phyloP scores from a whole-genome alignment of 1,140 invertebrate species.

The Andrena cerasifolii region DNA sequence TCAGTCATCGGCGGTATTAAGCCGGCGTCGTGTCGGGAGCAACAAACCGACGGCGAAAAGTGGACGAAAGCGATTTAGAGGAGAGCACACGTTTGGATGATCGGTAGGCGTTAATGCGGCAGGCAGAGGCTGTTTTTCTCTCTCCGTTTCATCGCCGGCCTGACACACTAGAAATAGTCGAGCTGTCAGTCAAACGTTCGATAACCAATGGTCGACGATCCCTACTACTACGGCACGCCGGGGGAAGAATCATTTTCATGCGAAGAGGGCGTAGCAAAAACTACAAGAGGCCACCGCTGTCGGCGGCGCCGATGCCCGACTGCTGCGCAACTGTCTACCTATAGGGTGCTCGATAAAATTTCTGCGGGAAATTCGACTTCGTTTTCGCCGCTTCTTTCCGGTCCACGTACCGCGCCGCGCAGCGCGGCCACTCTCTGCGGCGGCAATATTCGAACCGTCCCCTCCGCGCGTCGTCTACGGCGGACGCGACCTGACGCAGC shows the following conservation, averaged over 20 bases:
- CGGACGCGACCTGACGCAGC: too few relatives aligned
- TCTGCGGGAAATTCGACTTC: conserved; percentile 52
- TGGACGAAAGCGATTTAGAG: conserved; percentile 26
- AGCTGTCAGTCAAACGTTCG: conserved; percentile 70
- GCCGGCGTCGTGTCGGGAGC: conserved; percentile 43
- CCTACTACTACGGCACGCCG: conserved; percentile 49
- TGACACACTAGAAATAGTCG: conserved; percentile 36
- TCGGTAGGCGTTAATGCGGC: conserved; percentile 36
- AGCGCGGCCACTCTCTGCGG: too few relatives aligned
- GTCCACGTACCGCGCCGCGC: not conserved
- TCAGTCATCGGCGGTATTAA: conserved; percentile 55
- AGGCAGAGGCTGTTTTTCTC: conserved; percentile 35
- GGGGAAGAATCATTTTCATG: conserved; percentile 64
- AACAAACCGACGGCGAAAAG: conserved; percentile 30
- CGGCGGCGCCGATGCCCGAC: conserved; percentile 44
- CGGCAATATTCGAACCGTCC: not conserved
- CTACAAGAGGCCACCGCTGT: conserved; percentile 56
- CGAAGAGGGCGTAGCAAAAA: conserved; percentile 68
- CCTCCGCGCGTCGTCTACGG: too few relatives aligned
- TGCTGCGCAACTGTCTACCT: conserved; percentile 47
- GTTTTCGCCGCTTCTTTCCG: conserved; percentile 20
- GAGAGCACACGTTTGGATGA: not conserved
- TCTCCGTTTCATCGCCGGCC: conserved; percentile 40
- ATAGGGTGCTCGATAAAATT: conserved; percentile 53
- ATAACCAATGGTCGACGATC: conserved; percentile 61